Base-by-base conservation (phyloP, 2,888 invertebrate species). In the Aporophyla lueneburgensis region DNA sequence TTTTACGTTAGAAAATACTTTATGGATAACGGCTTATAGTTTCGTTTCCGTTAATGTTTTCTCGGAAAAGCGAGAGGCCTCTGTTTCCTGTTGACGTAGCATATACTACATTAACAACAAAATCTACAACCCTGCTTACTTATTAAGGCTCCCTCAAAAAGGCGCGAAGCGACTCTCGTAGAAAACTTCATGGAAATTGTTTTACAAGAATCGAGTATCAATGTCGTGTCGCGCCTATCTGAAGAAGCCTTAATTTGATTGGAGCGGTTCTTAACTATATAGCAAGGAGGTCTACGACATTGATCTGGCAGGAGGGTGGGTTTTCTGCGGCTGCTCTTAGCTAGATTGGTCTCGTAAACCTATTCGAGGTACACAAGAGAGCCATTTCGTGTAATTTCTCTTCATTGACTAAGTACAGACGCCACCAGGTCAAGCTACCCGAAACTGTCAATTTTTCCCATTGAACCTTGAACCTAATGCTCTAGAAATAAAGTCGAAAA, bases 61-160 rank as follows among this genome's bases (percentile, higher is more conserved):
- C 70, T 43, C 19, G 65, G 75, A 80, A 65, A 65, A 21, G n/a
- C n/a, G n/a, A n/a, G n/a, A 49, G 21, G 58, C 19, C 16, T 53
- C 33, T 10, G 14, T 58, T 67, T 54, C 54, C 61, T 51, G 49
- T 54, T 21, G 51, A 27, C 21, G 4, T 54, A 51, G 21, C 58
- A 51, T 9, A 10, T 43, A 56, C 16, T 16, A 6, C 9, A 43
- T 5, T 43, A 43, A 43, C n/a, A n/a, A n/a, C n/a, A n/a, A n/a
- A n/a, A n/a, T n/a, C n/a, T n/a, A n/a, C n/a, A n/a, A 43, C 43
- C 24, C 27, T 46, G 14, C 14, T n/a, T 43, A 43, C 12, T 9
- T 61, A 24, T 27, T 10, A 46, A 46, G 10, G 43, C 43, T 46
- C 43, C 43, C 7, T 7, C 43, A 7, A 43, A 43, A 7, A 43